A percentile compares a stretch with the other conserved stretches of the same genome.
phyloP scores from a whole-genome alignment of 2,113 vertebrate genomes.

The Ceuthmochares aereus region DNA sequence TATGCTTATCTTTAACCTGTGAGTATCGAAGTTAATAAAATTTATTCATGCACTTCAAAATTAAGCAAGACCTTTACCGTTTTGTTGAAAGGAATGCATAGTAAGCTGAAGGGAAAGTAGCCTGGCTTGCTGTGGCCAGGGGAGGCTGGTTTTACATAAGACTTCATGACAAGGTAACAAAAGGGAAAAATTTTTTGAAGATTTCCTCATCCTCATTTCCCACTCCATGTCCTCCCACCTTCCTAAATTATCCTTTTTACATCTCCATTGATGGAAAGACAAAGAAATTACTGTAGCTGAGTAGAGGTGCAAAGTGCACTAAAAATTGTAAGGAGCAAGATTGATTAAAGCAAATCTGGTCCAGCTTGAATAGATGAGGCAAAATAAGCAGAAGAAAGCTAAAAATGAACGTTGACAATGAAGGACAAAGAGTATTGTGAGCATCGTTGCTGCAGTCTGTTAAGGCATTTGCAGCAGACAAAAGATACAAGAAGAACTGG shows the following conservation, averaged over 20 bases:
- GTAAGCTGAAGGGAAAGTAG: background rate
- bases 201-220: conserved; percentile 64
- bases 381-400: conserved; percentile 60
- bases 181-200: conserved; percentile 32
- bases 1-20: conserved; percentile 17
- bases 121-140: background rate
- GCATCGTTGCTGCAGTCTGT: background rate
- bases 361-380: conserved; percentile 32
- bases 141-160: conserved; percentile 27
- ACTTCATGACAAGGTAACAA: conserved; percentile 49
- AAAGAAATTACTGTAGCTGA: conserved; percentile 53
- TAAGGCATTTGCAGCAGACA: conserved; percentile 25
- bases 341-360: conserved; percentile 50
- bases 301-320: background rate
- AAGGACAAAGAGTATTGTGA: conserved; percentile 29
- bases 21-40: conserved; percentile 28
- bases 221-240: conserved; percentile 67
- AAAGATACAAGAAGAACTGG: background rate
- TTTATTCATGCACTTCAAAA: background rate
- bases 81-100: conserved; percentile 26
- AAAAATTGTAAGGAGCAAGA: conserved; percentile 53
- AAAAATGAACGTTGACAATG: conserved; percentile 19
- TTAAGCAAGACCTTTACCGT: conserved; percentile 2
- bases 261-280: conserved; percentile 64
- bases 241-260: conserved; percentile 68